These are phyloP conservation scores for Oxystoma pomonae DNA, from an alignment of 2,888 invertebrate species.

Conservation along the genomic window DNA sequence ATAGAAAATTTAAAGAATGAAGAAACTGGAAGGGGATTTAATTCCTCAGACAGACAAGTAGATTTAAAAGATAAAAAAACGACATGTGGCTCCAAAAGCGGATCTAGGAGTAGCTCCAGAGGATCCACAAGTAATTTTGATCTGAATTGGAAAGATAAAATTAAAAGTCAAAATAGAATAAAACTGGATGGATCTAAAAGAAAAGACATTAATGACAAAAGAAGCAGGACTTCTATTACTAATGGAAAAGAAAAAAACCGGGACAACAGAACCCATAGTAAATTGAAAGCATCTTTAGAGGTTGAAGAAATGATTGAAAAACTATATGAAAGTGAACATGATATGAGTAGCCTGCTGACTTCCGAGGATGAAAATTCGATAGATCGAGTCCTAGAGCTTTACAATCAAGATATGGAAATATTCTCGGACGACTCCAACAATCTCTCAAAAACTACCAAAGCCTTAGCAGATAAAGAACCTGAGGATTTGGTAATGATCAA, in stretches of 20 bases:
- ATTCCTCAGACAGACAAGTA: not conserved
- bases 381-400: not conserved
- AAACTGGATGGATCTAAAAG: not conserved
- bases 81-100: not conserved
- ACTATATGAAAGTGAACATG: not conserved
- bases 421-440: not conserved
- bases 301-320: not conserved
- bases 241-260: too few species aligned
- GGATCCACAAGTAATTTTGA: not conserved
- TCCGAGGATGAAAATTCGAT: not conserved
- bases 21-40: not conserved
- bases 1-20: not conserved
- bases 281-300: too few species aligned
- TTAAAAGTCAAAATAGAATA: not conserved
- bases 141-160: not conserved
- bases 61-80: not conserved
- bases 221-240: too few species aligned
- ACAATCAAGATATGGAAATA: not conserved
- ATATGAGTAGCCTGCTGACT: not conserved
- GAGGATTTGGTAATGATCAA: not conserved
- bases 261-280: too few species aligned
- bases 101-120: not conserved
- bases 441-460: not conserved
- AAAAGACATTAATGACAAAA: not conserved
- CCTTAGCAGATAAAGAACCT: not conserved